Evolutionary conservation across 2,113 vertebrate species (phyloP).

Genomic region (Oreochromis tanganicae): DNA sequence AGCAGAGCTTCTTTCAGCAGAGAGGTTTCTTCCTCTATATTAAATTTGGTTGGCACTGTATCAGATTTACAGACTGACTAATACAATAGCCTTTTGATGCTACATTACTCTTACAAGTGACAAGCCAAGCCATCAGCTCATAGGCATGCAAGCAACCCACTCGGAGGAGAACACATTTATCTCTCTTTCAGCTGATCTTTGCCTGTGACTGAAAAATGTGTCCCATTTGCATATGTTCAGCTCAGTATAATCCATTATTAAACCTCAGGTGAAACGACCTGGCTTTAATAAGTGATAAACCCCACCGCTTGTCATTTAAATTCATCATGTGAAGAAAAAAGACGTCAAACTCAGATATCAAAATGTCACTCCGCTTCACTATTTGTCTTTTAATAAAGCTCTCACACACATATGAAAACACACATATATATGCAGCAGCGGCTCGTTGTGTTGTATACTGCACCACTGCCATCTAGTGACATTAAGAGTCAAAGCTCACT

Average conservation of each 20-base stretch:
- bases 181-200: background rate
- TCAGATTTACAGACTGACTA: background rate
- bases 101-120: background rate
- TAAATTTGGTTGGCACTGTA: background rate
- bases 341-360: background rate
- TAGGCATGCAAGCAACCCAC: background rate
- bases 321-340: background rate
- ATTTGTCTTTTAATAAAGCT: background rate
- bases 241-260: background rate
- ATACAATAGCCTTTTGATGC: background rate
- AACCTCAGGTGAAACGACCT: background rate
- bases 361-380: background rate
- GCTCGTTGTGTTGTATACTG: background rate
- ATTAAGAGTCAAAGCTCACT: rapidly evolving
- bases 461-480: background rate
- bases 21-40: background rate
- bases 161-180: background rate
- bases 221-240: background rate
- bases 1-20: background rate
- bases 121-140: background rate
- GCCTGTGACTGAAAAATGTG: background rate
- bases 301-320: background rate
- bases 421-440: background rate
- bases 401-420: background rate
- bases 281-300: background rate